Base-by-base conservation (phyloP, 2,113 vertebrate genomes). In the Sigmodon hispidus region DNA sequence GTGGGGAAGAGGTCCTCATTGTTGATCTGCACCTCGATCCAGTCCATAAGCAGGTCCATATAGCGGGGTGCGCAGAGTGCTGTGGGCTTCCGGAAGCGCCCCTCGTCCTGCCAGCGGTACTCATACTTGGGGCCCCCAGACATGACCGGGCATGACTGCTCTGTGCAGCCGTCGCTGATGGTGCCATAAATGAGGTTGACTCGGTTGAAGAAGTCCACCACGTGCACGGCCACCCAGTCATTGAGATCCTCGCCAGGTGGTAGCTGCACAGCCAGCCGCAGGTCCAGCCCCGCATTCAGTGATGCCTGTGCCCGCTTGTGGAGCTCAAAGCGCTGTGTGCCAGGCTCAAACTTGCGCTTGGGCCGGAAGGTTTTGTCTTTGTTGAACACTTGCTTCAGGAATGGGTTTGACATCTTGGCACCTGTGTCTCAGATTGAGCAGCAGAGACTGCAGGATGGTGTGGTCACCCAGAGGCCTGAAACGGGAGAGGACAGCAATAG, bases 131-230 rank as follows among this genome's bases (percentile, higher is more conserved):
- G 99, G 3, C 99, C 99, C 0, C 99, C 99, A 0, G 99, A 99
- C 99, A 99, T 99, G 97, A 99, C 72, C 0, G 99, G 99, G 96
- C 99, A 99, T 4, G 99, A 99, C 86, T 99, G 98, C 96, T 99
- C 99, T 0, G 99, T 99, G 98, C 99, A 99, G 67, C 98, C 99
- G 84, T 99, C 99, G 17, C 99, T 99, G 98, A 99, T 98, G 97
- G 99, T 99, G 98, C 99, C 99, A 0, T 99, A 99, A 98, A 99
- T 99, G 98, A 99, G 99, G 98, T 99, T 99, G 98, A 99, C 98
- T 73, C 99, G 99, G 98, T 99, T 99, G 98, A 99, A 99, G 98
- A 99, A 99, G 98, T 99, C 99, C 92, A 99, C 99, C 95, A 99
- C 99, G 5, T 99, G 99, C 95, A 99, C 99, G 0, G 99, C 99